phyloP scores from a whole-genome alignment of 2,888 invertebrate species.

The Leucania comma region DNA sequence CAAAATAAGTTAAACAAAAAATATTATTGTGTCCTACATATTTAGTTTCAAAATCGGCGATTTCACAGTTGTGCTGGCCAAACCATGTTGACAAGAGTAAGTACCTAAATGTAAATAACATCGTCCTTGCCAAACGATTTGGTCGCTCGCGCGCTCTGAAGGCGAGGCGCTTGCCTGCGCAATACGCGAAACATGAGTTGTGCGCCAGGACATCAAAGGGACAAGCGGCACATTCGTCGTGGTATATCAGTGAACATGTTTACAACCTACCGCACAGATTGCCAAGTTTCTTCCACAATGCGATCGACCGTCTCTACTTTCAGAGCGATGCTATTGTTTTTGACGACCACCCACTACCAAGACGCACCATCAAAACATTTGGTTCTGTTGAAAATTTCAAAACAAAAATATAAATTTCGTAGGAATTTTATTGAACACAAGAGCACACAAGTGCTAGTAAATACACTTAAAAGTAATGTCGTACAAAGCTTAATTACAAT shows the following conservation, averaged over 20 bases:
- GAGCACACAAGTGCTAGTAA: constrained; percentile 77
- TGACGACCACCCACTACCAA: neutral
- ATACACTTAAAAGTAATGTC: constrained; percentile 71
- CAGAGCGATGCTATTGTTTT: neutral
- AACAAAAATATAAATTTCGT: constrained; percentile 55
- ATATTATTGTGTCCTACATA: too few species aligned
- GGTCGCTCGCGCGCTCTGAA: neutral
- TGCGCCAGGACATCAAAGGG: constrained; percentile 15
- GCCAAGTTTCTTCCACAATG: neutral
- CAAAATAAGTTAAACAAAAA: neutral
- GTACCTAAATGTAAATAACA: constrained; percentile 3
- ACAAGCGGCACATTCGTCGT: neutral
- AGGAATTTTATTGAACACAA: constrained; percentile 82
- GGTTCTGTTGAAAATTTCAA: constrained; percentile 27
- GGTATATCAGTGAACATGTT: neutral
- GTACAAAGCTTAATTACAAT: constrained; percentile 71
- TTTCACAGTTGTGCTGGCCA: neutral
- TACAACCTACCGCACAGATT: neutral
- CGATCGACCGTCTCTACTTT: constrained; percentile 10
- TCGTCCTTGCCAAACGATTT: neutral
- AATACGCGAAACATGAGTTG: neutral
- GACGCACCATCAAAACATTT: neutral
- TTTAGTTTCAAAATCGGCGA: neutral
- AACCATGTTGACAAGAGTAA: neutral
- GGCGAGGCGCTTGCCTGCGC: constrained; percentile 14